Evolutionary conservation across 1,140 invertebrate genomes (phyloP), one percentile per base, ranked within the genome.

Genomic region (Pseudomyrmex sp.): DNA sequence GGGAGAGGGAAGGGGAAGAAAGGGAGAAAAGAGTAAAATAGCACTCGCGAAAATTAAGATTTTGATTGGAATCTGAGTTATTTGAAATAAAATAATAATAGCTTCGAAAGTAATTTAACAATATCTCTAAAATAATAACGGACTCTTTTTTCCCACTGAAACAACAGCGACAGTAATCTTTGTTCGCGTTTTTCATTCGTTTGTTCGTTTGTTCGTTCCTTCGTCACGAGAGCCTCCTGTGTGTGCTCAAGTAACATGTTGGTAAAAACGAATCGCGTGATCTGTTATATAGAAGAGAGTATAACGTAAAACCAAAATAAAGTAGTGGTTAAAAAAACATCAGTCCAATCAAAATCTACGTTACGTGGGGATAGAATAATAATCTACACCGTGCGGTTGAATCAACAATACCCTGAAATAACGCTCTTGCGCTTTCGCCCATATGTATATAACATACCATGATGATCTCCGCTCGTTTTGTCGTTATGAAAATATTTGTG

Each of bases 21-120:
- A 35, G 5, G 54, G 48, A 9, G 18, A 15, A n/a, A 8, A 9
- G 9, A 18, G 9, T 63, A 61, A 52, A 65, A 83, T 44, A 66
- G 73, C 61, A 83, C 50, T 48, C 46, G 54, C 44, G 54, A 70
- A 80, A 80, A 66, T 75, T 65, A 76, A 76, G 50, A 50, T 83
- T 65, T 66, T 79, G 82, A 58, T 77, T 77, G 72, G 66, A 83
- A 77, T 56, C 74, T 50, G 73, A 35, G 82, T 66, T 66, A 66
- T 66, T 66, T 26, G 46, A 66, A 83, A 77, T 83, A 77, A 76
- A 76, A 74, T 50, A 77, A 83, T 83, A 77, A 75, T 63, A 83
- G 15, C 0, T 46, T 48, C 35, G 10, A 52, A 26, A 80, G 54
- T 59, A 80, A 80, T 70, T 80, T 80, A 80, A 72, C 65, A 61